Percentiles rank a stretch among this genome's conserved stretches.
phyloP scores from a whole-genome alignment of 2,113 vertebrate genomes.

The Erpornis zantholeuca region DNA sequence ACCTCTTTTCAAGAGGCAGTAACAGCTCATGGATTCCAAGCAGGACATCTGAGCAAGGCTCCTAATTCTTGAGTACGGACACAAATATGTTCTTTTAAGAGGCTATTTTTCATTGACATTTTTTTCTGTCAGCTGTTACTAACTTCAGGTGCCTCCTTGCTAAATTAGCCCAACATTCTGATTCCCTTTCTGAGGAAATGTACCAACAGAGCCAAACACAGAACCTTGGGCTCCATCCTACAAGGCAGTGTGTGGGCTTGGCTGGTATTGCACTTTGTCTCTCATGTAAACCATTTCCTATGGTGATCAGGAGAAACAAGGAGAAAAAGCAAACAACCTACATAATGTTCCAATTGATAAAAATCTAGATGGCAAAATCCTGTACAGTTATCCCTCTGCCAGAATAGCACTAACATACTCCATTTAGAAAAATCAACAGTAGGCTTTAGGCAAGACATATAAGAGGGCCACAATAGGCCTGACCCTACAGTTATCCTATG shows the following conservation, averaged over 20 bases:
- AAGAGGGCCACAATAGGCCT: conserved; percentile 28
- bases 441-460: conserved; percentile 42
- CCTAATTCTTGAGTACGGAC: neutral
- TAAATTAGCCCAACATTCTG: neutral
- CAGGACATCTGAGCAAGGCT: neutral
- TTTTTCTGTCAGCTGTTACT: neutral
- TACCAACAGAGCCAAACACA: neutral
- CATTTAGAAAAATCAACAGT: conserved; percentile 31
- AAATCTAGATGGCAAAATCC: neutral
- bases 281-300: neutral
- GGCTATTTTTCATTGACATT: neutral
- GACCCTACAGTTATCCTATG: conserved; percentile 57
- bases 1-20: neutral
- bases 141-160: neutral
- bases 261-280: neutral
- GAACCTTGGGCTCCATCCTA: neutral
- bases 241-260: accelerated
- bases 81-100: neutral
- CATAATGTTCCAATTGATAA: neutral
- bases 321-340: neutral
- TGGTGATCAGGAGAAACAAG: neutral
- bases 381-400: neutral
- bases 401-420: neutral
- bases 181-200: neutral
- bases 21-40: neutral